Evolutionary conservation across 2,797 vertebrate genomes (phyloP), one percentile per base, ranked within the genome.

Genomic region (Poecilia wingei): DNA sequence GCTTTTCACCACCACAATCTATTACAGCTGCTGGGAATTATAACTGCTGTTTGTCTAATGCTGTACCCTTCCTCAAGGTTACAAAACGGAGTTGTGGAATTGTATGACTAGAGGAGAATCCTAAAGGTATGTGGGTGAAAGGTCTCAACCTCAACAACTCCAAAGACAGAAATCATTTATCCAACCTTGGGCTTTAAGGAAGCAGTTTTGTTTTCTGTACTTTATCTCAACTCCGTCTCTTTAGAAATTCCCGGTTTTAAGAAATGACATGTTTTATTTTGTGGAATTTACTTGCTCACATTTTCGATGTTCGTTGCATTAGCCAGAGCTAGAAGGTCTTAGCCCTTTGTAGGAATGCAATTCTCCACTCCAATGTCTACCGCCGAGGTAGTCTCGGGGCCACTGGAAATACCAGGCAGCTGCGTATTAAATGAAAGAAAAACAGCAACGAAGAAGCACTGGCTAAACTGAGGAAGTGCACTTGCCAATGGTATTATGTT

Each of bases 351-450:
- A 88, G 83, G 89, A 89, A 87, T 87, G 81, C 9, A 46, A 46
- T 64, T 77, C 86, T 84, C 83, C 83, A 77, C 83, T 84, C 77
- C 82, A 76, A 83, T 80, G 80, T 83, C 81, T 72, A 68, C 68
- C 39, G 1, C 49, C 69, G 57, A 69, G 76, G 77, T 78, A 74
- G 83, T 77, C 69, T 78, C 74, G 79, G 80, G 84, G 77, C 81
- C 89, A 77, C 82, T 31, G 85, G 90, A 89, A 93, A 93, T 84
- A 78, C 85, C 87, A 80, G 41, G 70, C 10, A 9, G 81, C 88
- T 79, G 53, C 88, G 83, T 80, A 84, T 45, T 77, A 86, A 92
- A 93, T 76, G 77, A 77, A 85, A 93, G 87, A 88, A 89, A 89
- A 93, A 90, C 84, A 89, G 80, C 55, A 7, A 73, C 22, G 72